Base-by-base conservation (phyloP, 2,797 vertebrate species). In the Crotalus adamanteus region DNA sequence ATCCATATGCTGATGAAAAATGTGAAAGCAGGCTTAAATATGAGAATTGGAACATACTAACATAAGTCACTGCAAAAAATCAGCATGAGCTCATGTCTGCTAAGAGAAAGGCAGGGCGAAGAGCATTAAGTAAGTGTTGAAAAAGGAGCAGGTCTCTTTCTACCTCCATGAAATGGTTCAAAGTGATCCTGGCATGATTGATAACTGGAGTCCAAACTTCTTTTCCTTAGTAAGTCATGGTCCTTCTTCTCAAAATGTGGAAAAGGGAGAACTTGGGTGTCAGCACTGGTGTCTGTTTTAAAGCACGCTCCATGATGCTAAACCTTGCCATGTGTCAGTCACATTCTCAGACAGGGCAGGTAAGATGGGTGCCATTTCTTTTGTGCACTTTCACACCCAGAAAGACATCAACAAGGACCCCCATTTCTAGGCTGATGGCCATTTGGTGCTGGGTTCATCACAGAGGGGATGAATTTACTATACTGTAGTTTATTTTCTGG, bases 81-180 rank as follows among this genome's bases (percentile, higher is more conserved):
- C 95, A 86, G 95, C 95, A 97, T 97, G 97, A 97, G 96, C 96
- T 97, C 94, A 97, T 2, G 96, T 97, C 97, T 97, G 97, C 93
- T 56, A 61, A 92, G 94, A 95, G 94, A 87, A 22, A 86, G 56
- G 0, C 65, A 57, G 95, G 94, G 95, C 95, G 73, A 94, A 94
- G 96, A 96, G 96, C 94, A 95, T 96, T 95, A 97, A 97, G 97
- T 96, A 96, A 96, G 96, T 97, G 96, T 96, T 97, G 97, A 97
- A 97, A 97, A 89, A 96, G 93, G 11, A 61, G 93, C 95, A 94
- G 94, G 94, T 96, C 96, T 92, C 96, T 94, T 95, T 95, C 95
- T 86, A 94, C 93, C 94, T 92, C 95, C 94, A 8, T 3, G 93
- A 92, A 87, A 94, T 97, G 95, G 94, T 92, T 3, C 60, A 0